A percentile compares a stretch with the other conserved stretches of the same genome.
Evolutionary conservation across 2,888 invertebrate species (phyloP).

Genomic region (Parthenolecanium corni): DNA sequence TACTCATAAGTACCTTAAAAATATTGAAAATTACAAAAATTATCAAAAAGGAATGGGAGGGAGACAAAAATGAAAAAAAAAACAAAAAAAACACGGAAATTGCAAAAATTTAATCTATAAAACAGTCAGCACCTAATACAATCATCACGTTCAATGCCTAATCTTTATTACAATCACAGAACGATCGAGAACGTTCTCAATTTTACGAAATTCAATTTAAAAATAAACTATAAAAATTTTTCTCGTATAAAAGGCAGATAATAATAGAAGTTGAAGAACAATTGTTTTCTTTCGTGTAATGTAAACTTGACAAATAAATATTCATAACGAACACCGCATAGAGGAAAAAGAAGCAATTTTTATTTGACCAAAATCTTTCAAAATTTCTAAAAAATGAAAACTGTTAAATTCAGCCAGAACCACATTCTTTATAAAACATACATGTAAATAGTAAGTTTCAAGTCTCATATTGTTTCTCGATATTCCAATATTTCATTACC

Average conservation of each 20-base stretch:
- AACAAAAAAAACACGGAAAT: background rate
- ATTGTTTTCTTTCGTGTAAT: background rate
- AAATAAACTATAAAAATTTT: too few relatives aligned
- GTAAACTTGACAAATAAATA: background rate
- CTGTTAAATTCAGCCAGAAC: too few relatives aligned
- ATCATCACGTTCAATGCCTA: constrained; percentile 17
- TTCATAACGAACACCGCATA: background rate
- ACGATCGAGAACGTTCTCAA: constrained; percentile 3
- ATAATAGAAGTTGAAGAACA: background rate
- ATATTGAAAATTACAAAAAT: background rate
- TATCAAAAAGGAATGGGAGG: background rate
- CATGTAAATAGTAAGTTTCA: too few relatives aligned
- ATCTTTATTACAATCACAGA: constrained; percentile 21
- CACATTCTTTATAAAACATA: too few relatives aligned
- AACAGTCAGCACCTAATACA: constrained; percentile 17
- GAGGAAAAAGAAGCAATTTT: background rate
- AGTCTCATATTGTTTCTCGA: too few relatives aligned
- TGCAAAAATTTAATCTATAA: background rate
- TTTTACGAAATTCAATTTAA: background rate
- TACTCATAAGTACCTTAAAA: background rate
- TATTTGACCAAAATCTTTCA: background rate
- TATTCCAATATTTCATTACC: too few relatives aligned
- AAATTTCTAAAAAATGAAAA: too few relatives aligned
- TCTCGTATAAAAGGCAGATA: background rate
- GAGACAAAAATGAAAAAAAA: background rate